Conservation (phyloP, 2,113 vertebrate genomes). For the Gymnorhina tibicen region DNA sequence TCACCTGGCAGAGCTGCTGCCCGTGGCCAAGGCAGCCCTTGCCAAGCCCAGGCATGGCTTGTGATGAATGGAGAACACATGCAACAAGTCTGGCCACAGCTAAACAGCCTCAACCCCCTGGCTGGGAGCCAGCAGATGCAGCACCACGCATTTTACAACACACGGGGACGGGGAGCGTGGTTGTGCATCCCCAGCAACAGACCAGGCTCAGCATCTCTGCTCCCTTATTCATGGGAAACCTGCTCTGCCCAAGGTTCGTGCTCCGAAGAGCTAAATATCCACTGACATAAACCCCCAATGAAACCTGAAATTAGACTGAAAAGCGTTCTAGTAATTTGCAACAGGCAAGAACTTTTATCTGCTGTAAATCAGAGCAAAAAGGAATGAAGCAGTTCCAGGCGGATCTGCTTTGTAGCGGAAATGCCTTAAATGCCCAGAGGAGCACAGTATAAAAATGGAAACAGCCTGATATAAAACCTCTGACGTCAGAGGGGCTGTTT, state of each 20-base stretch:
- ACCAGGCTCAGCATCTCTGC: background rate
- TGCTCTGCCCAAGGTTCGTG: background rate
- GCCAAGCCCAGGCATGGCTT: background rate
- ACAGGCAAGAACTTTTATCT: background rate
- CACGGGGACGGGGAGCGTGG: background rate
- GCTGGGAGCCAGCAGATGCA: background rate
- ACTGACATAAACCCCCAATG: background rate
- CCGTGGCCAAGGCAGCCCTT: background rate
- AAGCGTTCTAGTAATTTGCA: background rate
- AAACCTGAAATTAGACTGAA: conserved; percentile 1
- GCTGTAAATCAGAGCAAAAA: background rate
- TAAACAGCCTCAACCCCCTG: background rate
- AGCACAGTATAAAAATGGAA: conserved; percentile 34
- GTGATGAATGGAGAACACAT: conserved; percentile 27
- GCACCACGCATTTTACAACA: background rate
- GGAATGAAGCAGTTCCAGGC: background rate
- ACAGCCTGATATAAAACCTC: background rate
- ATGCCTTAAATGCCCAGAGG: conserved; percentile 31
- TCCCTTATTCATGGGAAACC: background rate
- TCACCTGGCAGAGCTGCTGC: conserved; percentile 16
- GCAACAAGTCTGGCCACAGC: background rate
- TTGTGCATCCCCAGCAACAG: background rate
- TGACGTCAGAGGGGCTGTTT: conserved; percentile 26
- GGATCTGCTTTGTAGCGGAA: background rate
- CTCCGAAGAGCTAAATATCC: background rate